phyloP scores from a whole-genome alignment of 2,797 vertebrate species.

The Echeneis naucrates region DNA sequence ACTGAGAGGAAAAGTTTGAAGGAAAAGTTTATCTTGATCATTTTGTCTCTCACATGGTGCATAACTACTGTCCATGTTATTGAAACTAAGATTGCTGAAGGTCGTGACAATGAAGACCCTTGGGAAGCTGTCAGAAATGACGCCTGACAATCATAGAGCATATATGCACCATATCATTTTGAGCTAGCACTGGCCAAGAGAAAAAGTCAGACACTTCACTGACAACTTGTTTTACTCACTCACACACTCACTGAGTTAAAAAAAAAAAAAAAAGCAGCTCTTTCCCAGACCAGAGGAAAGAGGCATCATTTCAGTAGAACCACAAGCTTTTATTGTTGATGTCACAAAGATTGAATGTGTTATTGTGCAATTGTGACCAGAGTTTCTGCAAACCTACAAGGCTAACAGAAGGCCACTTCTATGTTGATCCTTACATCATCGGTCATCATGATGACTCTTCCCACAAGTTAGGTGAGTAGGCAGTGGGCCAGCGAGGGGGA shows the following conservation, averaged over 20 bases:
- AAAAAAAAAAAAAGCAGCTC: constrained; percentile 1
- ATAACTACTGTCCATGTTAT: too few relatives aligned
- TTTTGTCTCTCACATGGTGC: too few relatives aligned
- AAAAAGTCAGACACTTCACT: too few relatives aligned
- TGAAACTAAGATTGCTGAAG: too few relatives aligned
- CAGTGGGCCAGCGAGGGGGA: constrained; percentile 26
- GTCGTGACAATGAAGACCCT: too few relatives aligned
- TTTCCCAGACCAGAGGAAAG: constrained; percentile 9
- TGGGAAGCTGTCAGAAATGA: too few relatives aligned
- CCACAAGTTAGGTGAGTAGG: constrained; percentile 33
- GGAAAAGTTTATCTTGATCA: too few relatives aligned
- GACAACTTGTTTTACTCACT: too few relatives aligned
- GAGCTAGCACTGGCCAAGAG: neutral
- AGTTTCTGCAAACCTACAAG: neutral
- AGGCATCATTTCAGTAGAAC: neutral
- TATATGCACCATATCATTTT: too few relatives aligned
- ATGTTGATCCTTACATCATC: constrained; percentile 16
- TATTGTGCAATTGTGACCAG: constrained; percentile 9
- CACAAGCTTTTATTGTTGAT: constrained; percentile 27
- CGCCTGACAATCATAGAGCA: too few relatives aligned
- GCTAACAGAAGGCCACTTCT: neutral
- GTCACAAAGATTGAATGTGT: constrained; percentile 10
- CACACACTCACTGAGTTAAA: neutral
- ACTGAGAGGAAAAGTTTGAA: too few relatives aligned
- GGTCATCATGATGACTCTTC: constrained; percentile 34